Evolutionary conservation across 2,797 vertebrate genomes (phyloP).

Genomic region (Enoplosus armatus): DNA sequence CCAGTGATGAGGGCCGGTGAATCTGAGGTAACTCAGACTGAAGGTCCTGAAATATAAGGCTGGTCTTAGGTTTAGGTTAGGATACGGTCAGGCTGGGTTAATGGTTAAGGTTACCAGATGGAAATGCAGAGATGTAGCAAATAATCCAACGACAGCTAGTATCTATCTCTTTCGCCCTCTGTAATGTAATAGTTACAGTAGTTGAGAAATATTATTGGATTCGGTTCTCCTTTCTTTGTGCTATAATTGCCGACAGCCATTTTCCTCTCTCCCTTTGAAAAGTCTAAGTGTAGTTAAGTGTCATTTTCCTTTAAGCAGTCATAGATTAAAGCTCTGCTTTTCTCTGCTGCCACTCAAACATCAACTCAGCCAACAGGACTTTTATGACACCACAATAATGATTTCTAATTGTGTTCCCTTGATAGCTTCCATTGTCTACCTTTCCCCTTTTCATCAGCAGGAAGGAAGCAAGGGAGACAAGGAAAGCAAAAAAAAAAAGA

Average conservation of each 20-base stretch:
- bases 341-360: constrained; percentile 44
- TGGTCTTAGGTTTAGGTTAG: neutral
- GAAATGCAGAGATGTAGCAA: neutral
- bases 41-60: neutral
- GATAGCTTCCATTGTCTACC: constrained; percentile 66
- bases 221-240: constrained; percentile 14
- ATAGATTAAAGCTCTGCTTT: constrained; percentile 49
- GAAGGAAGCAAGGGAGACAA: constrained; percentile 33
- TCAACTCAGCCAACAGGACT: constrained; percentile 45
- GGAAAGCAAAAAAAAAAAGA: constrained; percentile 1
- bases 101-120: neutral
- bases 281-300: constrained; percentile 12
- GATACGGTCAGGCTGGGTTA: neutral
- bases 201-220: constrained; percentile 7
- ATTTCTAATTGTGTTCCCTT: constrained; percentile 64
- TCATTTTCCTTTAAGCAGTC: constrained; percentile 48
- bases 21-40: neutral
- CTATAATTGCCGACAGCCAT: constrained; percentile 19
- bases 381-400: constrained; percentile 53
- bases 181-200: neutral
- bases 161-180: neutral
- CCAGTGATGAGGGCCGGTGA: neutral
- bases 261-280: constrained; percentile 30
- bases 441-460: constrained; percentile 59
- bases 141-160: neutral